Evolutionary conservation across 2,113 vertebrate genomes (phyloP), one percentile per base, ranked within the genome.

Genomic region (Sphaerodactylus townsendi): DNA sequence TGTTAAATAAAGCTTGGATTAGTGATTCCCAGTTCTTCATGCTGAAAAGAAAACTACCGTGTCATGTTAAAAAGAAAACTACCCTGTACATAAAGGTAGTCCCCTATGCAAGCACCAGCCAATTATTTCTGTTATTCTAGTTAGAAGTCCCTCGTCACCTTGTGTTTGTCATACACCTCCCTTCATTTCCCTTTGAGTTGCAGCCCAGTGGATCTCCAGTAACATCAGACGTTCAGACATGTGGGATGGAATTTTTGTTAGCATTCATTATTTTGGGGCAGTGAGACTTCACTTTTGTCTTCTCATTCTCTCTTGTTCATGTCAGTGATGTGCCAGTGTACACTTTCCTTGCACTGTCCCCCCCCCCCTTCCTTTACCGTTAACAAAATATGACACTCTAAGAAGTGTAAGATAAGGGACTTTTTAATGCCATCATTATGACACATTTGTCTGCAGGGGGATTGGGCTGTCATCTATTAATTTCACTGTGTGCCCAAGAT

Each of bases 381-480:
- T 62, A 62, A 62, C 59, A 62, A 62, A 62, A 62, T 71, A 62
- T 46, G 75, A 62, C 41, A 83, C 37, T 25, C 85, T 48, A 28
- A 73, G 77, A 30, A 66, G 8, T 0, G 53, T 62, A 44, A 76
- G 88, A 80, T 85, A 74, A 86, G 25, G 13, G 39, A 30, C 10
- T 79, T 39, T 74, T 0, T 41, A 72, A 72, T 69, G 79, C 77
- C 85, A 71, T 1, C 53, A 50, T 48, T 80, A 82, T 78, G 79
- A 53, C 87, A 37, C n/a, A 1, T 46, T 77, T 70, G 3, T 69
- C 85, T 81, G 77, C 77, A 65, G 83, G 86, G 72, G 41, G 74
- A 69, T 25, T 85, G 59, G 77, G 69, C 84, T 44, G 65, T 69
- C 39, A 8, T n/a, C 46, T 89, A 10, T 50, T 85, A 75, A 79